phyloP scores from a whole-genome alignment of 1,140 invertebrate genomes.

The Leptinotarsa texana region DNA sequence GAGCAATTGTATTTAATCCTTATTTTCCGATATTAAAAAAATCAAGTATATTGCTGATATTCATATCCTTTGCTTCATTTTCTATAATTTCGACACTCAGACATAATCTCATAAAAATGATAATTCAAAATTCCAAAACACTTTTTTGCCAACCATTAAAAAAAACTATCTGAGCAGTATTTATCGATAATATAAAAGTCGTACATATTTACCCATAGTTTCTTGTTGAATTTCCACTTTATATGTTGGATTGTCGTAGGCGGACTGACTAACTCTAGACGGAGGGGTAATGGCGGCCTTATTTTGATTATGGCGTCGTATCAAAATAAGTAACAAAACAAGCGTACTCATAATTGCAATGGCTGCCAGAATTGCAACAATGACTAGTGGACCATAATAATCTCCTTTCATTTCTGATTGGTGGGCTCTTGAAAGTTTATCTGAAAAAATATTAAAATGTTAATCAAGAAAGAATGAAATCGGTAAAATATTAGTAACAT shows the following conservation, averaged over 20 bases:
- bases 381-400: constrained; percentile 85
- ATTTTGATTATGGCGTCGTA: constrained; percentile 71
- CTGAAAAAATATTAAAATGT: constrained; percentile 47
- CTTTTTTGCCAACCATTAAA: background rate
- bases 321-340: constrained; percentile 76
- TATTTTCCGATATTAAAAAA: no score
- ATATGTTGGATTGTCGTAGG: constrained; percentile 92
- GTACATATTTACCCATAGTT: constrained; percentile 74
- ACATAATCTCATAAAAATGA: background rate
- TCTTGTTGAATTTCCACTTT: constrained; percentile 91
- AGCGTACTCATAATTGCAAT: constrained; percentile 80
- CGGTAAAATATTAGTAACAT: no score
- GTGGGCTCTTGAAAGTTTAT: constrained; percentile 65
- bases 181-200: background rate
- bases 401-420: constrained; percentile 63
- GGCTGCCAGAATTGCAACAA: constrained; percentile 83
- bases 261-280: constrained; percentile 74
- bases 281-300: constrained; percentile 69
- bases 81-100: no score
- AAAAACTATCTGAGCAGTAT: background rate
- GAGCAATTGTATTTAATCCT: no score
- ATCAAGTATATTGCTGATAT: no score
- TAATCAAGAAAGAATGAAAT: no score
- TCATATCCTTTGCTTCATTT: no score
- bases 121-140: no score